These are phyloP conservation scores for Lasioglossum albipes DNA, from an alignment of 1,140 invertebrate species.

Conservation along the genomic window DNA sequence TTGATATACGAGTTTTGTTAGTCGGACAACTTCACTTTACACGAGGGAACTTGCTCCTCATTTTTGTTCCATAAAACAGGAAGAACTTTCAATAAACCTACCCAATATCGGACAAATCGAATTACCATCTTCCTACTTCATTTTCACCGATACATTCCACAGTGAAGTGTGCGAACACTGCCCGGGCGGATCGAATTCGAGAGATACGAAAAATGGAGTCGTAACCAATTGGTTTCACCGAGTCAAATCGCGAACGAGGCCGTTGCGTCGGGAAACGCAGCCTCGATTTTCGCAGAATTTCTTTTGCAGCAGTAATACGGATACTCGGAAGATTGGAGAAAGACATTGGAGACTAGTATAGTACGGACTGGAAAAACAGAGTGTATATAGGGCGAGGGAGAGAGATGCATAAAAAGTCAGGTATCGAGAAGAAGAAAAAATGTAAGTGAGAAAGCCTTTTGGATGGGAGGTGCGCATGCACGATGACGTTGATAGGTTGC, in stretches of 20 bases:
- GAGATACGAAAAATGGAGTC: too few relatives aligned
- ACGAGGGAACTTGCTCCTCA: too few relatives aligned
- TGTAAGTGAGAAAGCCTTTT: constrained; percentile 45
- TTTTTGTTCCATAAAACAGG: too few relatives aligned
- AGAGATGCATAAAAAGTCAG: constrained; percentile 1
- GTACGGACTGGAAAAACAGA: neutral
- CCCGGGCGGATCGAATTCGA: too few relatives aligned
- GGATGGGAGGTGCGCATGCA: constrained; percentile 38
- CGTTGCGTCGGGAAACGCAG: neutral
- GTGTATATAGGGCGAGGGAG: neutral
- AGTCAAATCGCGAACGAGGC: neutral
- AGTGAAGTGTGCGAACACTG: too few relatives aligned
- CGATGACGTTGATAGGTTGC: constrained; percentile 56
- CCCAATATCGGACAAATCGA: too few relatives aligned
- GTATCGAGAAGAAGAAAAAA: constrained; percentile 45
- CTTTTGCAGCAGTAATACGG: neutral
- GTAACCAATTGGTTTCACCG: neutral
- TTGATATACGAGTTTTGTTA: too few relatives aligned
- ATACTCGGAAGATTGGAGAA: neutral
- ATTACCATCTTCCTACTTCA: too few relatives aligned
- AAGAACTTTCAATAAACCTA: too few relatives aligned
- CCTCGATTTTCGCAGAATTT: neutral
- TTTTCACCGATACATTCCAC: too few relatives aligned
- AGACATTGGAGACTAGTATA: constrained; percentile 13
- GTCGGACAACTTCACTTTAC: too few relatives aligned